Evolutionary conservation across 2,888 invertebrate genomes (phyloP).

Genomic region (Erpobdella octoculata): DNA sequence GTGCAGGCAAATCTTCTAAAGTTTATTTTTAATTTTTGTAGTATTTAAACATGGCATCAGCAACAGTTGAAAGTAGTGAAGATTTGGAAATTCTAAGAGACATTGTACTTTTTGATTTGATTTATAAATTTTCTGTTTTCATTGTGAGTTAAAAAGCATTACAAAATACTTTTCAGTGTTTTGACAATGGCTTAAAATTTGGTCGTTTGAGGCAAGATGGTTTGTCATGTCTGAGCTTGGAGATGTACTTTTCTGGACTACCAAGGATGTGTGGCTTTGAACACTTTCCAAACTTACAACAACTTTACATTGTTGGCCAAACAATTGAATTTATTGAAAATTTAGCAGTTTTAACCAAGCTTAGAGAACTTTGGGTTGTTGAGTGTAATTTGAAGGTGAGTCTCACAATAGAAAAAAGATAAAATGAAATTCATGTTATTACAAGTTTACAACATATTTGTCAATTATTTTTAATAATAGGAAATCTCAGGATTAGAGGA

Average conservation of each 20-base stretch:
- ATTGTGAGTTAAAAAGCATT: no score
- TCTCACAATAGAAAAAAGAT: no score
- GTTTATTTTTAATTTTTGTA: no score
- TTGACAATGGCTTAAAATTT: slow-evolving; percentile 45
- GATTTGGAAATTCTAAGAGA: background rate
- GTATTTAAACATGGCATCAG: background rate
- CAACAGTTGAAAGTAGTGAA: background rate
- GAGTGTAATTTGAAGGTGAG: slow-evolving; percentile 39
- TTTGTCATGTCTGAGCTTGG: slow-evolving; percentile 41
- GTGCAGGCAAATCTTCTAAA: no score
- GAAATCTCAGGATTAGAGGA: slow-evolving; percentile 40
- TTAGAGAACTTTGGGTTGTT: slow-evolving; percentile 41
- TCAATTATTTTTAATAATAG: slow-evolving; percentile 9
- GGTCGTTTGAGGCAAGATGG: slow-evolving; percentile 42
- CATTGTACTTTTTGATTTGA: no score
- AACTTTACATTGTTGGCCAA: slow-evolving; percentile 38
- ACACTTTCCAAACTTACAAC: slow-evolving; percentile 47
- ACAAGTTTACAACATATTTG: background rate
- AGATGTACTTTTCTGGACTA: slow-evolving; percentile 51
- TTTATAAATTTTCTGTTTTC: no score
- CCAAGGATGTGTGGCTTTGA: slow-evolving; percentile 46
- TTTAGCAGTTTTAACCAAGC: slow-evolving; percentile 34
- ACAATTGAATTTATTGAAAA: slow-evolving; percentile 35
- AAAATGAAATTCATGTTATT: background rate
- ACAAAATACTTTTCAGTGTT: slow-evolving; percentile 28